Conservation (phyloP, 2,113 vertebrate genomes). For the Sylvietta virens region DNA sequence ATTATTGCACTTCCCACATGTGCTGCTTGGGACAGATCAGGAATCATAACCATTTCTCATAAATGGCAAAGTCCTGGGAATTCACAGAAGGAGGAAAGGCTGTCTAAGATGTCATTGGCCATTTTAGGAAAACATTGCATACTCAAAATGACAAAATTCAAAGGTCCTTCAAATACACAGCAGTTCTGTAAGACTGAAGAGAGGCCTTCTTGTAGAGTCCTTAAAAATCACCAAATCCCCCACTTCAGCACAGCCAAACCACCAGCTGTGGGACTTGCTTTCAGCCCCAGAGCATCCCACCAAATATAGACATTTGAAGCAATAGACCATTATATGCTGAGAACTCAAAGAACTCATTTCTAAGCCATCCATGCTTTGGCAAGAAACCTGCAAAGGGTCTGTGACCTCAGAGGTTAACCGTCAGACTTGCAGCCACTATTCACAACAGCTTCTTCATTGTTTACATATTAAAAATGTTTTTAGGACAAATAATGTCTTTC, state of each 20-base stretch:
- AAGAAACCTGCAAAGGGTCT: neutral
- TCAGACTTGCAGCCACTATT: neutral
- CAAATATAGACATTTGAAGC: neutral
- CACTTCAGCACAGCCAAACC: neutral
- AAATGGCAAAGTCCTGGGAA: neutral
- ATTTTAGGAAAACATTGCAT: neutral
- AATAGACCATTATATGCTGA: neutral
- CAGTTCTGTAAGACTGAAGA: neutral
- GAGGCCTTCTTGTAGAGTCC: neutral
- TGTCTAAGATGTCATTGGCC: neutral
- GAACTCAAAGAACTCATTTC: neutral
- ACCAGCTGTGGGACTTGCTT: neutral
- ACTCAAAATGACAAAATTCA: neutral
- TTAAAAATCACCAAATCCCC: neutral
- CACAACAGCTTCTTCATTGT: neutral
- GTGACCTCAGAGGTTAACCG: neutral
- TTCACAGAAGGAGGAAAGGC: constrained; percentile 11
- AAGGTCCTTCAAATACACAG: neutral
- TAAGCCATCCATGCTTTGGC: neutral
- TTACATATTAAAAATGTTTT: constrained; percentile 9
- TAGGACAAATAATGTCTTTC: neutral
- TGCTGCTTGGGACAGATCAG: neutral
- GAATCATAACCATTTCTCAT: neutral
- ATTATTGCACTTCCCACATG: neutral
- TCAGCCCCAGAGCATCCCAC: neutral